Evolutionary conservation across 2,888 invertebrate genomes (phyloP).

Genomic region (Platycheirus albimanus): DNA sequence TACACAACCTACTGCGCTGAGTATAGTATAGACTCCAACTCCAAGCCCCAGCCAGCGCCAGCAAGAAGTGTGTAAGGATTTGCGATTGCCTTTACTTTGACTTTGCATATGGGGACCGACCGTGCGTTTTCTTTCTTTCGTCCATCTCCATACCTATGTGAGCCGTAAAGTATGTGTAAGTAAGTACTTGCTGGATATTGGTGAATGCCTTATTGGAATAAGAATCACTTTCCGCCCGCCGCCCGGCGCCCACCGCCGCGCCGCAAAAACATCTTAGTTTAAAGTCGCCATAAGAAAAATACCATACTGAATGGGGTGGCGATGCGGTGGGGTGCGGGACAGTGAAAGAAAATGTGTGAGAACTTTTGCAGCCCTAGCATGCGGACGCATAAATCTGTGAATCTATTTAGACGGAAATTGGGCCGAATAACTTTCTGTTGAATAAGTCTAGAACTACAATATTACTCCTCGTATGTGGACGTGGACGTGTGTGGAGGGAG

Average conservation of each 20-base stretch:
- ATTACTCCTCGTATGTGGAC: too few relatives aligned
- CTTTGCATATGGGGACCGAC: conserved; percentile 62
- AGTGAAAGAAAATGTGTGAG: conserved; percentile 51
- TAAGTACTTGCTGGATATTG: conserved; percentile 65
- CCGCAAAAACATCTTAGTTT: conserved; percentile 67
- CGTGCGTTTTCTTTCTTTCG: not conserved
- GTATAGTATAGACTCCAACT: too few relatives aligned
- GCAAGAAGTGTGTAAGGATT: conserved; percentile 66
- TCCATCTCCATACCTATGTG: conserved; percentile 21
- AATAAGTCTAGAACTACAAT: conserved; percentile 45
- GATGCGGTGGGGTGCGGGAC: not conserved
- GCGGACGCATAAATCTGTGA: conserved; percentile 51
- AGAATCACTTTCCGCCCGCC: conserved; percentile 45
- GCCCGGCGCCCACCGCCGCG: too few relatives aligned
- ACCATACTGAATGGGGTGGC: conserved; percentile 1
- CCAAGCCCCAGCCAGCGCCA: too few relatives aligned
- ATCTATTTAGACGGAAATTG: conserved; percentile 55
- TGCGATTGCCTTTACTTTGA: conserved; percentile 13
- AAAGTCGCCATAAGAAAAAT: conserved; percentile 63
- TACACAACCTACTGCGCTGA: too few relatives aligned
- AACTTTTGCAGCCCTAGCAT: conserved; percentile 40
- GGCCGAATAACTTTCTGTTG: conserved; percentile 54
- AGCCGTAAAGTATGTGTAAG: conserved; percentile 68
- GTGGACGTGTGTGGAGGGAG: too few relatives aligned
- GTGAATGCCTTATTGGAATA: too few relatives aligned